Percentiles rank a stretch among this genome's conserved stretches.
Conservation (phyloP, 2,888 invertebrate genomes). For the Lacanobia wlatinum region DNA sequence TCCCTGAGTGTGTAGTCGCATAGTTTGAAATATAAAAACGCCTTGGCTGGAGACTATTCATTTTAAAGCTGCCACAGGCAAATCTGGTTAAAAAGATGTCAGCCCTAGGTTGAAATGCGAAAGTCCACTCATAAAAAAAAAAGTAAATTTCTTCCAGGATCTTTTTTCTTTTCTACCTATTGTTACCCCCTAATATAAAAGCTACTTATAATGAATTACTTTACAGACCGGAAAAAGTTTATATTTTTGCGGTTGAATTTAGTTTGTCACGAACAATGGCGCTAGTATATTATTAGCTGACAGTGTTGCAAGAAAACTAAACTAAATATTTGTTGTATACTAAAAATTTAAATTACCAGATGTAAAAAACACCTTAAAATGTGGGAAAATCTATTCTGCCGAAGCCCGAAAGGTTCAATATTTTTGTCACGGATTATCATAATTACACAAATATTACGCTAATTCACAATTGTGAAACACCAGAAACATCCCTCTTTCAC, state of each 20-base stretch:
- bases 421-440: background rate
- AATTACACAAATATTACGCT: background rate
- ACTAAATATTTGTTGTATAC: background rate
- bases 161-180: no score
- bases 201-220: no score
- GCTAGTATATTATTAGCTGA: slow-evolving; percentile 34
- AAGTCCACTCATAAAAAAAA: no score
- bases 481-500: background rate
- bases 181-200: background rate
- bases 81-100: no score
- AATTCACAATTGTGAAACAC: background rate
- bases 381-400: background rate
- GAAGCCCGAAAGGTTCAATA: background rate
- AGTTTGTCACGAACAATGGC: slow-evolving; percentile 28
- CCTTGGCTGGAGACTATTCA: no score
- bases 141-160: no score
- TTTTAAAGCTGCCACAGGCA: no score
- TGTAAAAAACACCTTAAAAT: slow-evolving; percentile 1
- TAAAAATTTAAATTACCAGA: slow-evolving; percentile 19
- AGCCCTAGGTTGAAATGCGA: no score
- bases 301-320: slow-evolving; percentile 28
- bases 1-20: no score
- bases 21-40: no score
- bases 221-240: slow-evolving; percentile 11
- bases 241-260: background rate